These are phyloP conservation scores for Psittacula cyanocephala DNA, from an alignment of 2,113 vertebrate genomes.

Conservation along the genomic window DNA sequence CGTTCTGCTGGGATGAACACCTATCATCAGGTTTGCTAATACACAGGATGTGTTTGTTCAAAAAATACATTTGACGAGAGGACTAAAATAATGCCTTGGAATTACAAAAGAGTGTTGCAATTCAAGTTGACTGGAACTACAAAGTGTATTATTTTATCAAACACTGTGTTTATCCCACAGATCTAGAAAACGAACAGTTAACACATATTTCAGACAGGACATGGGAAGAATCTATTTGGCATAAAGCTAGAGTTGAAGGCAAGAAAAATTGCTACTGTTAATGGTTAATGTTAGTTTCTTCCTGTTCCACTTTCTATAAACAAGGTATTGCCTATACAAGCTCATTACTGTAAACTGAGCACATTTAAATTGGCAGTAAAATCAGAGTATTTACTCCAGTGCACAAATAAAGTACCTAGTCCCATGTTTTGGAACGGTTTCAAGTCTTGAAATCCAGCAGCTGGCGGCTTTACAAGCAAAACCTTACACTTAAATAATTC, in stretches of 20 bases:
- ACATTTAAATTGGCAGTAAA: constrained; percentile 96
- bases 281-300: constrained; percentile 81
- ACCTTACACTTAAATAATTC: constrained; percentile 82
- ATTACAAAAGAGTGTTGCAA: neutral
- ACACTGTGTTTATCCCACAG: neutral
- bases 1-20: neutral
- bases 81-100: neutral
- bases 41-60: neutral
- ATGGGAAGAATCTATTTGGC: constrained; percentile 58
- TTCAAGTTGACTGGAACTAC: neutral
- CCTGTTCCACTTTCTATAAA: constrained; percentile 81
- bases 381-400: constrained; percentile 85
- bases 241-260: constrained; percentile 47
- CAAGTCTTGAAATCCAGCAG: constrained; percentile 85
- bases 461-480: constrained; percentile 83
- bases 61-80: neutral
- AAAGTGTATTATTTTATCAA: neutral
- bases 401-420: constrained; percentile 86
- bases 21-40: neutral
- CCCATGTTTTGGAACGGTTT: constrained; percentile 82
- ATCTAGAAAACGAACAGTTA: neutral
- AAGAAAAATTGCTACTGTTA: constrained; percentile 79
- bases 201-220: constrained; percentile 18
- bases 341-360: constrained; percentile 93
- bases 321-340: constrained; percentile 83